A percentile compares a stretch with the other conserved stretches of the same genome.
These are phyloP conservation scores for Bombus pascuorum DNA, from an alignment of 1,140 invertebrate genomes.

Conservation along the genomic window DNA sequence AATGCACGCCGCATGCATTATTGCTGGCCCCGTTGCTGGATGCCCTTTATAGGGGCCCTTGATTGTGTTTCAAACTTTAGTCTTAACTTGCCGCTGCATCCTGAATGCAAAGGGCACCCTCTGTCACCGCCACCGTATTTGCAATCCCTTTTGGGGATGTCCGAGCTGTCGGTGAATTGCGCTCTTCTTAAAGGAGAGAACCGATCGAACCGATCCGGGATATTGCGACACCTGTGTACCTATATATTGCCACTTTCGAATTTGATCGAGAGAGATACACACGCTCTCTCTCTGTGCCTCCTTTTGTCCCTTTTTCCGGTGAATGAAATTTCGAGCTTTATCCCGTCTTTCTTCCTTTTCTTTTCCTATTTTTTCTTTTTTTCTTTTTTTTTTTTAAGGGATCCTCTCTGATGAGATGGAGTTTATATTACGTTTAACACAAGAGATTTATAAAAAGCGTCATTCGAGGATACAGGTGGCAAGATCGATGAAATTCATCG, in stretches of 20 bases:
- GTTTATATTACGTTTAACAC: background rate
- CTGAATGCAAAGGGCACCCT: constrained; percentile 47
- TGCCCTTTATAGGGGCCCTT: constrained; percentile 53
- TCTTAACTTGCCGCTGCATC: constrained; percentile 55
- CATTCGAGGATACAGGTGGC: background rate
- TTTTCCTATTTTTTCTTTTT: background rate
- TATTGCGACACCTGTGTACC: constrained; percentile 39
- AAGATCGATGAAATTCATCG: no score
- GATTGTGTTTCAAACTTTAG: constrained; percentile 74
- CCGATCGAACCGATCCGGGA: background rate
- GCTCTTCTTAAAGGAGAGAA: constrained; percentile 42
- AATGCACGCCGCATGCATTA: constrained; percentile 69
- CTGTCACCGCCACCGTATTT: constrained; percentile 47
- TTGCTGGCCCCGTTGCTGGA: constrained; percentile 65
- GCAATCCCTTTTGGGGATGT: constrained; percentile 39
- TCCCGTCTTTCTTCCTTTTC: background rate
- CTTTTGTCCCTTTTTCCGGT: background rate
- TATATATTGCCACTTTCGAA: constrained; percentile 45
- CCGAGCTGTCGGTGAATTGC: constrained; percentile 29
- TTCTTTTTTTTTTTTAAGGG: background rate
- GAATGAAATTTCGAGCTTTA: background rate
- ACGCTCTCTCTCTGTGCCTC: background rate
- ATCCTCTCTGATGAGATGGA: background rate
- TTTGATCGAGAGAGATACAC: constrained; percentile 4
- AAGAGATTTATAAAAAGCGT: background rate